Evolutionary conservation across 2,888 invertebrate species (phyloP).

Genomic region (Apocheima hispidaria): DNA sequence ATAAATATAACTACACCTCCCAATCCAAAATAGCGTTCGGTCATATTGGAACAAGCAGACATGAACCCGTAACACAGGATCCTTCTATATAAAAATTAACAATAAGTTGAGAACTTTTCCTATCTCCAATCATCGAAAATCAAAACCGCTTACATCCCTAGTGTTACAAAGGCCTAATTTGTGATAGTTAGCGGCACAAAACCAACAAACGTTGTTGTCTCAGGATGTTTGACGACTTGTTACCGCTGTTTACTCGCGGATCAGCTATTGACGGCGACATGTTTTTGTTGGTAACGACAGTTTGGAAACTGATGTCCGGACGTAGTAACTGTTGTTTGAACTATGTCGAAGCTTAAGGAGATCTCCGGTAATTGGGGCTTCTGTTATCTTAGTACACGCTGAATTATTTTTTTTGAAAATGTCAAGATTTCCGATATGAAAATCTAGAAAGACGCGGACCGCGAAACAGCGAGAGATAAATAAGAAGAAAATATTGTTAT

Average conservation of each 20-base stretch:
- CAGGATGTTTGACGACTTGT: constrained; percentile 50
- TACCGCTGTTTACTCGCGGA: constrained; percentile 43
- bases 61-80: too few relatives aligned
- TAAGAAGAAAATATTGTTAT: too few relatives aligned
- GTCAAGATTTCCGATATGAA: too few relatives aligned
- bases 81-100: too few relatives aligned
- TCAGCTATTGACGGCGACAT: constrained; percentile 40
- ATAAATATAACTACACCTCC: too few relatives aligned
- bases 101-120: too few relatives aligned
- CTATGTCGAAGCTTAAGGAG: neutral
- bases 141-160: too few relatives aligned
- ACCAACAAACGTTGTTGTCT: constrained; percentile 42
- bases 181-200: constrained; percentile 41
- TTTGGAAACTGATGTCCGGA: constrained; percentile 23
- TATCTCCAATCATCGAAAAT: too few relatives aligned
- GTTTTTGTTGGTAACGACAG: constrained; percentile 42
- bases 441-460: too few relatives aligned
- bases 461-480: too few relatives aligned
- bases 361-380: neutral
- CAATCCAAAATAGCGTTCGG: too few relatives aligned
- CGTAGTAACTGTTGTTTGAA: neutral
- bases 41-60: too few relatives aligned
- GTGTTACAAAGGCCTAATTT: constrained; percentile 40
- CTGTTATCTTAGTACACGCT: neutral
- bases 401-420: neutral